These are phyloP conservation scores for Cyclophora albipunctata DNA, from an alignment of 2,888 invertebrate genomes.

Conservation along the genomic window DNA sequence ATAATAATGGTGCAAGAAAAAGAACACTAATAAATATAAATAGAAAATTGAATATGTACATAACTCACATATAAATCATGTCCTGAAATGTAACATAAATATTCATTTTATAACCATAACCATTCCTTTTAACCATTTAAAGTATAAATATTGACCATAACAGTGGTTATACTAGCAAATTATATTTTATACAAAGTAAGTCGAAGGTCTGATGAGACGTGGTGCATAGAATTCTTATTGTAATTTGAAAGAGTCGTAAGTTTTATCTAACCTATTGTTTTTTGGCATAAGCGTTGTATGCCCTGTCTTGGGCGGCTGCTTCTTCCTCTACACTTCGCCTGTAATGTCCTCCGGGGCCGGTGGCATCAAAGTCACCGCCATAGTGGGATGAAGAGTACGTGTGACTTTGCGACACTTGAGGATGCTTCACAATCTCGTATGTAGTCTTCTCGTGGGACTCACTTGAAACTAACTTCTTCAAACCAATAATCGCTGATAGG, in stretches of 20 bases:
- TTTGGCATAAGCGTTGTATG: conserved; percentile 73
- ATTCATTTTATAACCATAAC: conserved; percentile 9
- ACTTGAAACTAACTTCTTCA: conserved; percentile 84
- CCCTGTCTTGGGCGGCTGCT: conserved; percentile 78
- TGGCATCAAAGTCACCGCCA: conserved; percentile 76
- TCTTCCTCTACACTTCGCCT: conserved; percentile 76
- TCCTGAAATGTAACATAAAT: conserved; percentile 13
- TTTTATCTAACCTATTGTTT: conserved; percentile 42
- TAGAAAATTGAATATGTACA: conserved; percentile 28
- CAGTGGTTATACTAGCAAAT: conserved; percentile 33
- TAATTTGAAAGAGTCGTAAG: conserved; percentile 61
- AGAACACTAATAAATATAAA: conserved; percentile 31
- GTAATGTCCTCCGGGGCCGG: conserved; percentile 76
- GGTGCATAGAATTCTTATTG: conserved; percentile 38
- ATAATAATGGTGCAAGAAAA: conserved; percentile 42
- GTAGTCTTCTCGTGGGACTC: conserved; percentile 86
- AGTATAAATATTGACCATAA: conserved; percentile 13
- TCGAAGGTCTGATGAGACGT: neutral
- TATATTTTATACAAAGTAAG: conserved; percentile 9
- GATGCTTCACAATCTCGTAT: conserved; percentile 90
- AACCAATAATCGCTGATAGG: conserved; percentile 84
- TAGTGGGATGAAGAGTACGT: conserved; percentile 83
- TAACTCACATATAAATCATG: conserved; percentile 18
- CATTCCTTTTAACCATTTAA: conserved; percentile 7
- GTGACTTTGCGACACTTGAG: conserved; percentile 86